phyloP scores from a whole-genome alignment of 2,113 vertebrate species.

The Columba janthina region DNA sequence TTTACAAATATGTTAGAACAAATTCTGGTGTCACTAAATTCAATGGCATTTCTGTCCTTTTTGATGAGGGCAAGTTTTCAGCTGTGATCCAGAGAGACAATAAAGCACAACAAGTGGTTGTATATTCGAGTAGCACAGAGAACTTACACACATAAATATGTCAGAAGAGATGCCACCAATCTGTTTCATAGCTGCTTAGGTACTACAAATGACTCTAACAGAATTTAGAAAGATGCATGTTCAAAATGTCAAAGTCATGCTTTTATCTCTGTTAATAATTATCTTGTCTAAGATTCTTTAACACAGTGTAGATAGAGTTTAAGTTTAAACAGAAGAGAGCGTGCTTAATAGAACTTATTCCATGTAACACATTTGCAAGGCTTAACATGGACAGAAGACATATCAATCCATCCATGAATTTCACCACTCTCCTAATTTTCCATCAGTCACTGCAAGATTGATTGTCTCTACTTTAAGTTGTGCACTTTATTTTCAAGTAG shows the following conservation, averaged over 20 bases:
- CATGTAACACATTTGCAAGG: neutral
- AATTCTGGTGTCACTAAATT: neutral
- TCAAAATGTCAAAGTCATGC: conserved; percentile 27
- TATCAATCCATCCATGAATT: neutral
- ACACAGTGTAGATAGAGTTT: neutral
- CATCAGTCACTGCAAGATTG: neutral
- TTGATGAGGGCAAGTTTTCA: neutral
- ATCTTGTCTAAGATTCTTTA: neutral
- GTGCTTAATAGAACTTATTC: neutral
- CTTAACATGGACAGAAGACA: neutral
- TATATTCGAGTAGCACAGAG: neutral
- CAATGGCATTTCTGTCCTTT: neutral
- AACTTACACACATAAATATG: neutral
- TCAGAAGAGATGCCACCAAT: conserved; percentile 12
- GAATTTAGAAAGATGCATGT: conserved; percentile 16
- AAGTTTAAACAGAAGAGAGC: neutral
- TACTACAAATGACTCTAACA: neutral
- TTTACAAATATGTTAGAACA: neutral
- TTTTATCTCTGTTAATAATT: conserved; percentile 34
- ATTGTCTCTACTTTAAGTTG: neutral
- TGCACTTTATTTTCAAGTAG: neutral
- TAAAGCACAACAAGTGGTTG: neutral
- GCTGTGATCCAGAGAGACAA: neutral
- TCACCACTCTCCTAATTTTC: neutral
- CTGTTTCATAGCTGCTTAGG: conserved; percentile 24